Evolutionary conservation across 2,797 vertebrate species (phyloP).

Genomic region (Gallinago solitaria): DNA sequence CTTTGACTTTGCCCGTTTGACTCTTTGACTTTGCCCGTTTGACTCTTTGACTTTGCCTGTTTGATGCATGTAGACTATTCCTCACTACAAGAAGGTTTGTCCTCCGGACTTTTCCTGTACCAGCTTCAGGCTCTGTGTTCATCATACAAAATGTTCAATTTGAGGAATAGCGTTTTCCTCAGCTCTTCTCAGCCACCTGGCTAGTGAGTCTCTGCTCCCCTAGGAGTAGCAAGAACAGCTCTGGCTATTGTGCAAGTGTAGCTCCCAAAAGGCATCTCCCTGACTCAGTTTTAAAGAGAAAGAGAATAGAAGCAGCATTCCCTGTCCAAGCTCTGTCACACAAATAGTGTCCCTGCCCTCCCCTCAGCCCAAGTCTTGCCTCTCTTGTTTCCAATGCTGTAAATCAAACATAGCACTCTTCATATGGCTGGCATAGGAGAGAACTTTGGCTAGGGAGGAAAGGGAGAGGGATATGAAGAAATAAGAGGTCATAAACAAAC

Average conservation of each 20-base stretch:
- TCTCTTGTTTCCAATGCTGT: background rate
- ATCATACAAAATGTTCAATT: accelerated
- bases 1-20: background rate
- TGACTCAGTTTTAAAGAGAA: background rate
- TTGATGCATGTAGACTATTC: background rate
- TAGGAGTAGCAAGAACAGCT: background rate
- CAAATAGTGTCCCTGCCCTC: background rate
- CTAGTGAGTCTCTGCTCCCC: background rate
- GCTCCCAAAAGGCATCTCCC: background rate
- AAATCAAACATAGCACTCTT: background rate
- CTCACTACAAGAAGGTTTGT: background rate
- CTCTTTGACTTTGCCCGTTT: background rate
- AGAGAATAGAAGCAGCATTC: background rate
- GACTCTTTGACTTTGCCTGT: too few species aligned
- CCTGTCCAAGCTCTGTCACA: background rate
- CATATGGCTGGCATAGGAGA: background rate
- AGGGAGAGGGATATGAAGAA: background rate
- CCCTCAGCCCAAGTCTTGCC: background rate
- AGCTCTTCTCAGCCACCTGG: background rate
- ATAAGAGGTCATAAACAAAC: background rate
- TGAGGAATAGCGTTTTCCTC: background rate
- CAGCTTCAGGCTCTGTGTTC: background rate
- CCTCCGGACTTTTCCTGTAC: background rate
- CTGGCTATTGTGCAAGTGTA: background rate
- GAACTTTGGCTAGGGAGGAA: background rate